A percentile compares a stretch with the other conserved stretches of the same genome.
Conservation (phyloP, 2,113 vertebrate species). For the Mohoua ochrocephala region DNA sequence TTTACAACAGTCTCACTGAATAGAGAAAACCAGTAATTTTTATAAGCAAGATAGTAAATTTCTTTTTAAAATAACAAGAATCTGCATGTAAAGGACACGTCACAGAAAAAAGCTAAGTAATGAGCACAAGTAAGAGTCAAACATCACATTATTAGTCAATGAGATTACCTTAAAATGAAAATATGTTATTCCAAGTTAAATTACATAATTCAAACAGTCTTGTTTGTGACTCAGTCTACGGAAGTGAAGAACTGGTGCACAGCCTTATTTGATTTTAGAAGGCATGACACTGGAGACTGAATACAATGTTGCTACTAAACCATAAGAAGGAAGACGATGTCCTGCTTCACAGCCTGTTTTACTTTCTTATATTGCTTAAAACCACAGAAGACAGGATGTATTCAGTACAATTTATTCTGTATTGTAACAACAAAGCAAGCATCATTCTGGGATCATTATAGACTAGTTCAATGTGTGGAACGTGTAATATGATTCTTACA, state of each 20-base stretch:
- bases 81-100: neutral
- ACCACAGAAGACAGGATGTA: neutral
- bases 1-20: neutral
- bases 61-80: neutral
- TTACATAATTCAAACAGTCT: neutral
- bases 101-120: neutral
- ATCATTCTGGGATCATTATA: neutral
- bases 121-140: neutral
- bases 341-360: neutral
- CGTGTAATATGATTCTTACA: neutral
- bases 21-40: neutral
- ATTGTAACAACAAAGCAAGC: neutral
- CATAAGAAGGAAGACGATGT: accelerated
- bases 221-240: neutral
- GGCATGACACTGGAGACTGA: neutral
- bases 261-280: neutral
- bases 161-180: neutral
- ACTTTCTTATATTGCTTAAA: neutral
- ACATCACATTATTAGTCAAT: neutral
- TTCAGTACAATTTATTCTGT: neutral
- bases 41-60: neutral
- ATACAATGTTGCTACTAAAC: neutral
- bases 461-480: neutral
- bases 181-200: neutral
- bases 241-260: neutral